These are phyloP conservation scores for Odontomachus brunneus DNA, from an alignment of 1,140 invertebrate species.

Conservation along the genomic window DNA sequence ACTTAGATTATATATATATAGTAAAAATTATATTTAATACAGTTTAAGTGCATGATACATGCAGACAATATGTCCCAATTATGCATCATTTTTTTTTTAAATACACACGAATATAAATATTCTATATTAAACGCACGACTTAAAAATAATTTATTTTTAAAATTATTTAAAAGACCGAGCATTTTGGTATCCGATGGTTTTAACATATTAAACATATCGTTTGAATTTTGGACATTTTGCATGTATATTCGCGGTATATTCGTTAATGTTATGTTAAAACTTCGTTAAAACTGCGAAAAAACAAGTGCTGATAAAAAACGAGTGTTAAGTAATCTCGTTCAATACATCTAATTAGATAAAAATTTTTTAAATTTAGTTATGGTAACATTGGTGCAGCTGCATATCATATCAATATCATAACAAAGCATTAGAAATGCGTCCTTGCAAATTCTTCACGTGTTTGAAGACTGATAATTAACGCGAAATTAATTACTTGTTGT, in stretches of 20 bases:
- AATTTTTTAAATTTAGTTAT: not conserved
- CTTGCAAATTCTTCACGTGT: not conserved
- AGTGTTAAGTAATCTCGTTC: no score
- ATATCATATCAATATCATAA: not conserved
- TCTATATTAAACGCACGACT: not conserved
- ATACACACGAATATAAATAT: constrained; percentile 25
- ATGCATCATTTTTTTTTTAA: not conserved
- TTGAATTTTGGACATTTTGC: not conserved
- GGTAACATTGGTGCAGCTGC: not conserved
- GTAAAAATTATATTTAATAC: no score
- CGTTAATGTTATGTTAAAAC: not conserved
- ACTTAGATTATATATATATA: no score
- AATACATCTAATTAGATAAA: not conserved
- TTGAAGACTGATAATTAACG: constrained; percentile 1
- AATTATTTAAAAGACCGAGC: not conserved
- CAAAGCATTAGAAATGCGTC: not conserved
- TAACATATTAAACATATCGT: not conserved
- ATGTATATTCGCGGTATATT: not conserved
- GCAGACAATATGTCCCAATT: no score
- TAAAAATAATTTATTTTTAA: constrained; percentile 2
- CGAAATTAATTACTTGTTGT: constrained; percentile 29
- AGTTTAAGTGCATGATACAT: no score
- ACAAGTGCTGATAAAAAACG: not conserved
- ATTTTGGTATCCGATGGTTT: not conserved
- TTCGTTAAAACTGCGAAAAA: no score